These are phyloP conservation scores for Pelusios castaneus DNA, from an alignment of 2,113 vertebrate species.

Conservation along the genomic window DNA sequence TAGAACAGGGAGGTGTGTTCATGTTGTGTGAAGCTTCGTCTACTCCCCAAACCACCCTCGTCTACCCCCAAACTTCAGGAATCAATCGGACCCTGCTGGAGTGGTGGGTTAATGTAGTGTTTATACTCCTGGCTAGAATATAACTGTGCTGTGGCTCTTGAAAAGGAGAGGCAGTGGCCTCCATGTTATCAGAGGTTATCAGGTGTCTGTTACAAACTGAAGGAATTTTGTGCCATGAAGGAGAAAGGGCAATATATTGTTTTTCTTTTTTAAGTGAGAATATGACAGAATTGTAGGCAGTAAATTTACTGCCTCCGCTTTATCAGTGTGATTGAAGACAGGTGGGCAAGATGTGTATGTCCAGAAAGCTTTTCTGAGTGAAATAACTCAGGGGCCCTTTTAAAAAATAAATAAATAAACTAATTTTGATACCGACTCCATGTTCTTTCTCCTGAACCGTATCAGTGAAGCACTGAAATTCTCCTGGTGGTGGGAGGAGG, in stretches of 20 bases:
- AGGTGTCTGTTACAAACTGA: background rate
- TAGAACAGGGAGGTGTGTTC: background rate
- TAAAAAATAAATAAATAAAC: constrained; percentile 26
- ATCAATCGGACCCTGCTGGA: constrained; percentile 17
- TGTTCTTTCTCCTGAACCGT: constrained; percentile 3
- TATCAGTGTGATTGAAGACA: background rate
- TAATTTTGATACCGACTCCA: background rate
- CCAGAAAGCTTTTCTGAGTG: constrained; percentile 24
- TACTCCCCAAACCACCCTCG: background rate
- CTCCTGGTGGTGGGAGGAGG: background rate
- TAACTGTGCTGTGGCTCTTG: constrained; percentile 54
- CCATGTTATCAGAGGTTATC: constrained; percentile 48
- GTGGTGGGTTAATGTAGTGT: constrained; percentile 46
- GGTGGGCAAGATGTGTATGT: background rate
- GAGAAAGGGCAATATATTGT: constrained; percentile 16
- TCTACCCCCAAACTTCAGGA: constrained; percentile 14
- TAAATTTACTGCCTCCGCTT: background rate
- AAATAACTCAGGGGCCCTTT: background rate
- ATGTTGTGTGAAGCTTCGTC: constrained; percentile 21
- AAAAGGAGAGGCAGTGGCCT: background rate
- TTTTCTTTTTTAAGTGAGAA: constrained; percentile 19
- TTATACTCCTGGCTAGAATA: constrained; percentile 44
- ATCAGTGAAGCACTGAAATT: constrained; percentile 14
- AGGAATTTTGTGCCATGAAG: constrained; percentile 36
- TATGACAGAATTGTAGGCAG: background rate